Evolutionary conservation across 64 coral and sea anemone species (phyloP), one percentile per base, ranked within the genome.

Genomic region (Astreopora myriophthalma): DNA sequence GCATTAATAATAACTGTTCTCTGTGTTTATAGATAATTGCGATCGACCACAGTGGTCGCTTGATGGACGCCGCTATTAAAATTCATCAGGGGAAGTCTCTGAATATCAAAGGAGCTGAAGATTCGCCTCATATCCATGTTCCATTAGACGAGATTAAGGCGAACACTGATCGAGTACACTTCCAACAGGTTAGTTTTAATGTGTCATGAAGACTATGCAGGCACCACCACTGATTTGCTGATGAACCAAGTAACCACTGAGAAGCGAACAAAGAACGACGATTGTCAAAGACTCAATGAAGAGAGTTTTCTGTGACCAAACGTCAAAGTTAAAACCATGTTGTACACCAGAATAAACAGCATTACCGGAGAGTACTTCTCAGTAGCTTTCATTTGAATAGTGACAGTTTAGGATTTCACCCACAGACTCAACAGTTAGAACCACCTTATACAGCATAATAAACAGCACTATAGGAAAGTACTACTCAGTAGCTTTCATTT

Each of bases 31-130:
- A 92, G 89, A 69, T 92, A 30, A 70, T 73, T 71, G 89, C 73
- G 20, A 52, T 92, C 5, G 89, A 92, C 34, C 75, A 85, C 48
- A 74, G 79, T 40, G 89, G 65, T 16, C 79, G 89, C 19, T 23
- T 85, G 35, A 16, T 92, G 13, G 89, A 92, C 28, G 68, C 79
- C 27, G 79, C 89, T 8, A 65, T 85, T 3, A 83, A 34, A 10
- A 29, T 92, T 17, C 80, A 92, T n/a, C 52, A 92, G 19, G 71
- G 80, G 16, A 60, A 76, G 29, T 22, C 33, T 8, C 22, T 83
- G 20, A 22, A 83, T 55, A 64, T 83, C 22, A 65, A 35, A 19
- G 22, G 55, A 14, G 17, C 52, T 3, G 11, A 20, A 24, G 79
- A 83, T 33, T 63, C 23, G 2, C 57, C 32, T 61, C 58, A 34